These are phyloP conservation scores for Ranitomeya variabilis DNA, from an alignment of 2,113 vertebrate genomes.

Conservation along the genomic window DNA sequence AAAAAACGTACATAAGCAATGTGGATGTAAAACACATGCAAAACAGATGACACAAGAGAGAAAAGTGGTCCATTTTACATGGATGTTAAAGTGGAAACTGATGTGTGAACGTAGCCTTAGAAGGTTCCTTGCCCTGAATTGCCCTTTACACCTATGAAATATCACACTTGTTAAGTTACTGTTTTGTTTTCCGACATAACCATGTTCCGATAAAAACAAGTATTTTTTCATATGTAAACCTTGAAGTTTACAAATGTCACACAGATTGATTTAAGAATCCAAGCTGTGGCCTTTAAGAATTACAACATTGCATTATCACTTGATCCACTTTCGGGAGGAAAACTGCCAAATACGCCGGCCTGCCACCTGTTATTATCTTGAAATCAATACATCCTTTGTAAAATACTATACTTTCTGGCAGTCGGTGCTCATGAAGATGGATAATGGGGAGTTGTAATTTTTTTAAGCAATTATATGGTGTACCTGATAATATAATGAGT, in stretches of 20 bases:
- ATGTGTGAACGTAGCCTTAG: background rate
- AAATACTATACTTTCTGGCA: slow-evolving; percentile 57
- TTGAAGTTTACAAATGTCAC: slow-evolving; percentile 59
- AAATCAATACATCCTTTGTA: slow-evolving; percentile 67
- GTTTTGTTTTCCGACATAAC: slow-evolving; percentile 51
- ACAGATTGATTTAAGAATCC: slow-evolving; percentile 61
- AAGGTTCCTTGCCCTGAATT: background rate
- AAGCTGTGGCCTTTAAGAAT: slow-evolving; percentile 60
- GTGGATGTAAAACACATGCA: too few species aligned
- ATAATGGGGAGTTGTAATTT: slow-evolving; percentile 56
- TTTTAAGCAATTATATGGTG: slow-evolving; percentile 59
- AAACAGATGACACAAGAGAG: too few species aligned
- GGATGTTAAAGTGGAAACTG: too few species aligned
- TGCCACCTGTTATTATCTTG: slow-evolving; percentile 64
- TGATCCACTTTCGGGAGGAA: slow-evolving; percentile 61
- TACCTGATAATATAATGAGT: slow-evolving; percentile 60
- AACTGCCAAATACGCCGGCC: slow-evolving; percentile 55
- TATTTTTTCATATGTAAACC: slow-evolving; percentile 52
- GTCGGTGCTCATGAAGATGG: slow-evolving; percentile 50
- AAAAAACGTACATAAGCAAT: too few species aligned
- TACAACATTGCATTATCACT: slow-evolving; percentile 58
- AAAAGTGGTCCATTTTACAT: too few species aligned
- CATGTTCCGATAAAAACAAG: slow-evolving; percentile 50
- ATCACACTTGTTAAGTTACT: background rate
- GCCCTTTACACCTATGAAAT: background rate